Evolutionary conservation across 2,797 vertebrate genomes (phyloP), one percentile per base, ranked within the genome.

Genomic region (Diplodus sargus): DNA sequence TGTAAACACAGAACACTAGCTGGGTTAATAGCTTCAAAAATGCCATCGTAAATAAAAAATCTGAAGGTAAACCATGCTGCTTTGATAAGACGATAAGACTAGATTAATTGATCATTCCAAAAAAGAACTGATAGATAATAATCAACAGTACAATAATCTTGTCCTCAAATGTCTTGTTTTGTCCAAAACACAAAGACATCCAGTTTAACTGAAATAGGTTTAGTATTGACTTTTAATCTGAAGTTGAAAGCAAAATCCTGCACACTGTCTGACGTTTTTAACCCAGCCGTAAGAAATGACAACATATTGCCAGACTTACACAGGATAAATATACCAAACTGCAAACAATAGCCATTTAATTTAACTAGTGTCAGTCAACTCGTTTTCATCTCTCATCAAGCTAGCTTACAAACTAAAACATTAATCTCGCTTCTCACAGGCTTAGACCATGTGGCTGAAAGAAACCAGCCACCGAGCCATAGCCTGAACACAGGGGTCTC

Each of bases 401-500:
- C 28, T 16, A 54, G 53, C 47, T 10, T 78, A 23, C 42, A 66
- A 48, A 66, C 23, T 22, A 42, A 80, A 53, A 48, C 18, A 7
- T 1, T 14, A 58, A 10, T 30, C 10, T 9, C 0, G 8, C 61
- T 68, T 66, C 70, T 79, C 53, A 18, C n/a, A 58, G 48, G 63
- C 62, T 62, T n/a, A 47, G 47, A 70, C 47, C 51, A 53, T 45
- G 60, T 63, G 66, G 47, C 63, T 85, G 82, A 83, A 84, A 81
- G 68, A 28, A 76, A 66, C 75, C 82, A 74, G 79, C 69, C 75
- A 68, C 60, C 47, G 42, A 84, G 78, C 80, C 76, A 39, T 10
- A 66, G 84, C 69, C 70, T 78, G 78, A 88, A 86, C 90, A 90
- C 71, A 16, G 89, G 90, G 92, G 89, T 90, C 81, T 84, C 77